Base-by-base conservation (phyloP, 2,888 invertebrate species). In the Morpho deidamia region DNA sequence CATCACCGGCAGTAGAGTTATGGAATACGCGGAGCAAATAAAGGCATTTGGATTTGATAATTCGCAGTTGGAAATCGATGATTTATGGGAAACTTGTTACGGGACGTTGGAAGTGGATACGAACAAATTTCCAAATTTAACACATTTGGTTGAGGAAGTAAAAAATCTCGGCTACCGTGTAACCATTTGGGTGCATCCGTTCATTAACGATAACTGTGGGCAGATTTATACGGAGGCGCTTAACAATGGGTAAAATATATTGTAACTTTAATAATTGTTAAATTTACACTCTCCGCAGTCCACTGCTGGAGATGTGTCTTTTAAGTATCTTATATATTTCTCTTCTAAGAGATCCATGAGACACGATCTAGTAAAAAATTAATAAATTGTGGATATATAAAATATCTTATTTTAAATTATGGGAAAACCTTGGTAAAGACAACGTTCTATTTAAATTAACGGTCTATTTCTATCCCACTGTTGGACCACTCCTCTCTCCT, bases 181-280 rank as follows among this genome's bases (percentile, higher is more conserved):
- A 0, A 95, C 96, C 0, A 81, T 97, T 2, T 97, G 97, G 96
- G 91, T 94, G 11, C 96, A 97, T 90, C 97, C 97, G 0, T 97
- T 97, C 68, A 94, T 96, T 11, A 95, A 96, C 70, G 88, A 85
- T 52, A 92, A 92, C 51, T 96, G 96, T 67, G 87, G 90, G 4
- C 90, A 91, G 0, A 91, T 90, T 66, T 93, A 92, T 61, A 69
- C 89, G 0, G 84, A 91, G 33, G 93, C 93, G 8, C 72, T 89
- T 40, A 67, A 81, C 0, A 91, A 88, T 58, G 92, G 91, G 76
- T 94, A 84, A 73, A 78, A 42, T 49, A 12, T 34, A 34, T 44
- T 33, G 44, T n/a, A 1, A 11, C n/a, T 11, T 44, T 7, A 4
- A 34, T 35, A 37, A 10, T 40, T 40, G 40, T 23, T 23, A 23